These are phyloP conservation scores for Festucalex cinctus DNA, from an alignment of 2,113 vertebrate genomes.

Conservation along the genomic window DNA sequence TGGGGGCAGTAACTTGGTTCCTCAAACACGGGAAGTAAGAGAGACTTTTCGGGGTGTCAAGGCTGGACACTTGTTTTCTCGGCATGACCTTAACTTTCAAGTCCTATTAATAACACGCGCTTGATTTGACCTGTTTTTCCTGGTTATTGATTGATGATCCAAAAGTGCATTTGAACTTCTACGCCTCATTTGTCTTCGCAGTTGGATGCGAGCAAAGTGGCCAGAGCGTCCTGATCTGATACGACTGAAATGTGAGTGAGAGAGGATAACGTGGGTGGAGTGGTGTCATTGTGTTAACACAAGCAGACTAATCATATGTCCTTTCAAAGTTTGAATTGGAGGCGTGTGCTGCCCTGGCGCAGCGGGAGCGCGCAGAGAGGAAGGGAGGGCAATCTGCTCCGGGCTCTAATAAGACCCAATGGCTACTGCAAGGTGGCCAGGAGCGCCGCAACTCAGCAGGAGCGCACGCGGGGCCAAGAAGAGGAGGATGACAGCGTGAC, in stretches of 20 bases:
- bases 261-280: background rate
- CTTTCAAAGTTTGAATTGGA: slow-evolving; percentile 62
- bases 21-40: slow-evolving; percentile 68
- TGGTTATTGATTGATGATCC: slow-evolving; percentile 3
- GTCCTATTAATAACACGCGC: slow-evolving; percentile 58
- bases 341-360: slow-evolving; percentile 68
- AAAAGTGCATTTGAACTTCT: background rate
- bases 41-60: slow-evolving; percentile 58
- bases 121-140: slow-evolving; percentile 4
- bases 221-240: background rate
- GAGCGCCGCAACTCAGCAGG: slow-evolving; percentile 54
- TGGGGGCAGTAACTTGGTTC: slow-evolving; percentile 48
- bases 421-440: slow-evolving; percentile 69
- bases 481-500: slow-evolving; percentile 26
- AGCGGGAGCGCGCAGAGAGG: slow-evolving; percentile 70
- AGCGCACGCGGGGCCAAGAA: slow-evolving; percentile 42
- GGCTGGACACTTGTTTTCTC: slow-evolving; percentile 53
- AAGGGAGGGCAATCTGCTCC: slow-evolving; percentile 76
- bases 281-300: slow-evolving; percentile 38
- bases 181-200: background rate
- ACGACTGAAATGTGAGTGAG: background rate
- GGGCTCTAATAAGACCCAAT: slow-evolving; percentile 74
- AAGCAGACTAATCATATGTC: slow-evolving; percentile 41
- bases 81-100: slow-evolving; percentile 57
- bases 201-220: background rate